Base-by-base conservation (phyloP, 2,797 vertebrate species). In the Enteromius treurensis region DNA sequence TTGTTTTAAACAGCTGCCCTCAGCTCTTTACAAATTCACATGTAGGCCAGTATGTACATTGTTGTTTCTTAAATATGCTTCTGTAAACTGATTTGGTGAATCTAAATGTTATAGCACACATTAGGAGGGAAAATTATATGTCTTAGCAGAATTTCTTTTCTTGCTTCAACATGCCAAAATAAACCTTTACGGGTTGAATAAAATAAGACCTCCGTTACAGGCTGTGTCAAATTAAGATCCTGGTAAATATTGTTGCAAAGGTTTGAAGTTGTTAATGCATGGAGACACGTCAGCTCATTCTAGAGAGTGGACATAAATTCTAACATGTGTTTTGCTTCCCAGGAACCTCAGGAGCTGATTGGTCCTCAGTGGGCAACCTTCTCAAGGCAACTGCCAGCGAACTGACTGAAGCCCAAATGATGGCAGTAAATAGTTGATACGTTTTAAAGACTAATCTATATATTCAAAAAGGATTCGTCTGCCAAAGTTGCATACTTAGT, bases 291-390 rank as follows among this genome's bases (percentile, higher is more conserved):
- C 65, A 81, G 49, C 73, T 71, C 19, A 73, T 67, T 67, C 68
- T 60, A 67, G 68, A 79, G 32, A 49, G 73, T 37, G 77, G 40
- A 76, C 86, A 62, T 87, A 76, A 79, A 87, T 79, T 67, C 51
- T 80, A 78, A 71, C 82, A 87, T 84, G 67, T 87, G 86, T 81
- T 77, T 82, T 82, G 19, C 81, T 87, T 87, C 83, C 79, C 83
- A 85, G 83, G 86, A 68, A 40, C 42, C 77, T 29, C 42, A 62
- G 40, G 29, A 84, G 32, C 82, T 77, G 68, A 81, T 78, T 81
- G 76, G 67, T 13, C 73, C 26, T 65, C 53, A 47, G 29, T 14
- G 68, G 26, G 68, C 32, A 40, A 74, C 67, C 49, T 7, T 68
- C n/a, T 53, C 29, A 45, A 47, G 74, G 45, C 34, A 73, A 65